These are phyloP conservation scores for Danio kyathit DNA, from an alignment of 2,797 vertebrate genomes.

Conservation along the genomic window DNA sequence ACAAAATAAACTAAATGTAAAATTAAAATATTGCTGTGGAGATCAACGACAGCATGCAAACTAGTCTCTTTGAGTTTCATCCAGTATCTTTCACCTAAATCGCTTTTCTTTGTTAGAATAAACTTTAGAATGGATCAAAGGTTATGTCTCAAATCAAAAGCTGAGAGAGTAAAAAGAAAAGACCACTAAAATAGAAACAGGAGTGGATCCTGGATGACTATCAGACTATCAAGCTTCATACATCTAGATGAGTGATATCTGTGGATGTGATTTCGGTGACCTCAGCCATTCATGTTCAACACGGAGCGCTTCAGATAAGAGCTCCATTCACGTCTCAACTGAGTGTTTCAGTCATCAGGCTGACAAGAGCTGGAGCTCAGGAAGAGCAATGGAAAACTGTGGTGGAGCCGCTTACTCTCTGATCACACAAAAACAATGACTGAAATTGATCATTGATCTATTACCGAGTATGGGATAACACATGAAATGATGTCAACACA, in stretches of 20 bases:
- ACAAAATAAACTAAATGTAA: too few species aligned
- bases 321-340: slow-evolving; percentile 19
- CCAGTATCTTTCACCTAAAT: not conserved
- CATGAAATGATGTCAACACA: not conserved
- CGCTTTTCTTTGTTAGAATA: not conserved
- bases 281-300: slow-evolving; percentile 24
- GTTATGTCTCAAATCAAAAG: slow-evolving; percentile 1
- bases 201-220: not conserved
- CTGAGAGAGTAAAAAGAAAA: not conserved
- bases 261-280: slow-evolving; percentile 11
- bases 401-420: too few species aligned
- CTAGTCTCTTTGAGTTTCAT: not conserved
- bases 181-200: not conserved
- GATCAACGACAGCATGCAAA: too few species aligned
- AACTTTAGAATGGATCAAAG: not conserved
- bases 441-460: too few species aligned
- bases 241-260: not conserved
- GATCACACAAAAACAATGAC: too few species aligned
- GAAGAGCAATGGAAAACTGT: too few species aligned
- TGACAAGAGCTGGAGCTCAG: not conserved
- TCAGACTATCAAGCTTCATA: slow-evolving; percentile 1
- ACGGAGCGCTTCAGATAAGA: slow-evolving; percentile 29
- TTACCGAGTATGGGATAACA: too few species aligned
- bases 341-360: slow-evolving; percentile 19
- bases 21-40: too few species aligned